Percentiles rank a stretch among this genome's conserved stretches.
phyloP scores from a whole-genome alignment of 2,797 vertebrate species.

The Phataginus tricuspis region DNA sequence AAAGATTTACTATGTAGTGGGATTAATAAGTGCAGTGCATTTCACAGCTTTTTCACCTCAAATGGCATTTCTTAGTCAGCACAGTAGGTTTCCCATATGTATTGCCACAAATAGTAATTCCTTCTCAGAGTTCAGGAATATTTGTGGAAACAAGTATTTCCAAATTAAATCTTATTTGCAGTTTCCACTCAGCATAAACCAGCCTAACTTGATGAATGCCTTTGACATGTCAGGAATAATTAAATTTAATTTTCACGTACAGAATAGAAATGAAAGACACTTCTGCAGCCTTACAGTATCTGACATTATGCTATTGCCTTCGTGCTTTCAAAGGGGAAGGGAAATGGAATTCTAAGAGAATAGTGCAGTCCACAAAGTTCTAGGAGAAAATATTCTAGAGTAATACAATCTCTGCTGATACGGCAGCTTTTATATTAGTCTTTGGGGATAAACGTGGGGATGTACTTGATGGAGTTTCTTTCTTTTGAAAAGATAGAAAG shows the following conservation, averaged over 20 bases:
- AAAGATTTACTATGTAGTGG: constrained; percentile 19
- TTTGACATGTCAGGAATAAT: constrained; percentile 74
- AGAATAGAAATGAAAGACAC: constrained; percentile 57
- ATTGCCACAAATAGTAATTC: constrained; percentile 61
- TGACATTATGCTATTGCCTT: not conserved
- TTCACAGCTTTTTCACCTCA: constrained; percentile 60
- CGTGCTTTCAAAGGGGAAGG: not conserved
- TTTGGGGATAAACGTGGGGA: not conserved
- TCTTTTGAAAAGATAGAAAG: constrained; percentile 14
- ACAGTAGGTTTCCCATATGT: constrained; percentile 50
- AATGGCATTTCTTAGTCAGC: constrained; percentile 60
- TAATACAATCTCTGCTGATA: constrained; percentile 22
- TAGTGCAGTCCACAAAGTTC: not conserved
- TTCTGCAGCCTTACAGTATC: not conserved
- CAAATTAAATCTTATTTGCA: constrained; percentile 72
- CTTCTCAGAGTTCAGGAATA: constrained; percentile 62
- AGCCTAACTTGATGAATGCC: constrained; percentile 61
- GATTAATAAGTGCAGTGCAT: constrained; percentile 30
- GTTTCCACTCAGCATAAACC: constrained; percentile 69
- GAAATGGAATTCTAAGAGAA: constrained; percentile 42
- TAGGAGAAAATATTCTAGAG: constrained; percentile 30
- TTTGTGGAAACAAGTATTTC: constrained; percentile 70
- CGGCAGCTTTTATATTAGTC: constrained; percentile 41
- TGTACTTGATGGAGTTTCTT: not conserved
- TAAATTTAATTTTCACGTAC: constrained; percentile 73